Base-by-base conservation (phyloP, 2,888 invertebrate species). In the Homarus gammarus region DNA sequence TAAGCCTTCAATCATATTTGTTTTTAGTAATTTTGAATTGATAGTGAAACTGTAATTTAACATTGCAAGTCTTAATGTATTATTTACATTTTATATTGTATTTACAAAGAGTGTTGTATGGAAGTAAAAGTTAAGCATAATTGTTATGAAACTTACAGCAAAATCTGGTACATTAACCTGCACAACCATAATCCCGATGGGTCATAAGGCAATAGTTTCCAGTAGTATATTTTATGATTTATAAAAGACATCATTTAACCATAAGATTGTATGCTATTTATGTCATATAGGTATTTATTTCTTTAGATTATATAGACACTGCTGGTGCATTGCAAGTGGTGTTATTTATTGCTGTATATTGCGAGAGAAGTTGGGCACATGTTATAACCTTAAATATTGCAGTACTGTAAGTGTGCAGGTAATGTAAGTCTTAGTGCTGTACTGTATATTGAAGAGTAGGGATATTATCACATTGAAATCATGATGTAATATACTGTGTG, bases 201-300 rank as follows among this genome's bases (percentile, higher is more conserved):
- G 33, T 64, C 38, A 27, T 27, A 51, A 27, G 33, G n/a, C 79
- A 18, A 8, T 64, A 64, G 61, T 64, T 79, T 79, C 61, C 64
- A 79, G 38, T 64, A 64, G 22, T 64, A 27, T 75, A 56, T 72
- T 75, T 75, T 84, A 18, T 84, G 56, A 72, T 40, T 84, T 75
- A 84, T 84, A 84, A 84, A 84, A 84, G 72, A 84, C 83, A 84
- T 82, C 40, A 56, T 84, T 84, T 64, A 61, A 38, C 84, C 38
- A 22, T 72, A 84, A 40, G 73, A 84, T 44, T 12, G 31, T 84
- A 75, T 73, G 15, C 61, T 84, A 75, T 75, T 84, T 84, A 84
- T 84, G 49, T 84, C 70, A 75, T 84, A 44, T 38, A 56, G 27
- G 79, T 64, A 84, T 84, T 72, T 75, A 72, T 72, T 84, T 84